Evolutionary conservation across 2,797 vertebrate genomes (phyloP).

Genomic region (Urophycis tenuis): DNA sequence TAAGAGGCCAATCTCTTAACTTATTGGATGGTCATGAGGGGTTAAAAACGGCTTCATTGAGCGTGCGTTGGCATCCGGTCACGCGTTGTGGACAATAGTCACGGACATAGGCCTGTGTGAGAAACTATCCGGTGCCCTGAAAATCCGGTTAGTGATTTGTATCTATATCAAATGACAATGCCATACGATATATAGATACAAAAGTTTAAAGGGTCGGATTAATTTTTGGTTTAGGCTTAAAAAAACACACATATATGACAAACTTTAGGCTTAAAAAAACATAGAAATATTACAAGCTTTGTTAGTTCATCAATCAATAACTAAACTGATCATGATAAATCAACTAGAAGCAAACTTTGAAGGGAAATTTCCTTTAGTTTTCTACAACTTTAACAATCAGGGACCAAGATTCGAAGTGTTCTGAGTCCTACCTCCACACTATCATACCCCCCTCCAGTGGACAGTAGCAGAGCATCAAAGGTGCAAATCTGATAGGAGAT

Average conservation of each 20-base stretch:
- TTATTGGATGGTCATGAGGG: neutral
- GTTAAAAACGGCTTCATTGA: neutral
- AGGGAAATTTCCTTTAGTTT: too few species aligned
- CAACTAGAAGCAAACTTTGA: too few species aligned
- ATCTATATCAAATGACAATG: neutral
- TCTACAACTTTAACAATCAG: neutral
- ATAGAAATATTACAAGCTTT: neutral
- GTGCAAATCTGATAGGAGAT: slow-evolving; percentile 32
- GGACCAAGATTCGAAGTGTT: neutral
- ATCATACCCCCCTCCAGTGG: slow-evolving; percentile 1
- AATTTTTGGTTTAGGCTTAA: neutral
- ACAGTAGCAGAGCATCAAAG: slow-evolving; percentile 20
- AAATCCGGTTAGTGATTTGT: neutral
- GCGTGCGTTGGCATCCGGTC: neutral
- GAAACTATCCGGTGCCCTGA: neutral
- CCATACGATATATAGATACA: neutral
- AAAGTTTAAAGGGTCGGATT: neutral
- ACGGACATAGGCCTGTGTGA: neutral
- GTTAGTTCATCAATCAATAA: too few species aligned
- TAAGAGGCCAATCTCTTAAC: neutral
- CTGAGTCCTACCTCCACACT: neutral
- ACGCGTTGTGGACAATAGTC: neutral
- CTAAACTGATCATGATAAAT: neutral
- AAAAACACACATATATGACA: neutral
- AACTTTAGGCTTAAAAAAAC: too few species aligned